Evolutionary conservation across 1,140 invertebrate genomes (phyloP).

Genomic region (Pseudomyrmex sp.): DNA sequence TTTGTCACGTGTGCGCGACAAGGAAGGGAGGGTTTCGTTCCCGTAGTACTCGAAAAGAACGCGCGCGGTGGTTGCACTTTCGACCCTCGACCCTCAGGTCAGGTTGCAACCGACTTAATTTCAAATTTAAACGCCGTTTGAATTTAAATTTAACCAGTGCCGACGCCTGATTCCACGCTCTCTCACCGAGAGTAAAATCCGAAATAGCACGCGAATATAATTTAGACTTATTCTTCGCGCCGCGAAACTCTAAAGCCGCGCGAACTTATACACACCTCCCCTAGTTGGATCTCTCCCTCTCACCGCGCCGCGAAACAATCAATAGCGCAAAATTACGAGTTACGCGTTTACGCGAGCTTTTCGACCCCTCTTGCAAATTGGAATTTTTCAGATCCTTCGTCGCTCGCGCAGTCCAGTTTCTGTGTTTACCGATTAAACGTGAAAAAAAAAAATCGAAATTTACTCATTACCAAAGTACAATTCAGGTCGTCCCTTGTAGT

Average conservation of each 20-base stretch:
- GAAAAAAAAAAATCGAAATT: too few relatives aligned
- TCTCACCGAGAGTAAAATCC: conserved; percentile 40
- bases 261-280: not conserved
- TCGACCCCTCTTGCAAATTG: too few relatives aligned
- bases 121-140: conserved; percentile 58
- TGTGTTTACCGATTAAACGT: too few relatives aligned
- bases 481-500: too few relatives aligned
- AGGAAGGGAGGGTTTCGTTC: conserved; percentile 1
- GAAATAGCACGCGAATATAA: conserved; percentile 46
- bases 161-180: conserved; percentile 24
- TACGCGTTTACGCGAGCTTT: too few relatives aligned
- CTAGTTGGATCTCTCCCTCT: too few relatives aligned
- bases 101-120: conserved; percentile 56
- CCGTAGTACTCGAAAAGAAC: not conserved
- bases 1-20: not conserved
- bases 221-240: conserved; percentile 12
- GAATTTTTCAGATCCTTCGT: too few relatives aligned
- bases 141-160: conserved; percentile 54
- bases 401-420: too few relatives aligned
- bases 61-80: conserved; percentile 53
- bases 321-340: too few relatives aligned
- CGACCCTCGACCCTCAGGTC: conserved; percentile 38
- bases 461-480: too few relatives aligned
- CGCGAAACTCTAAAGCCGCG: not conserved
- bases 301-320: too few relatives aligned